Conservation (phyloP, 2,113 vertebrate species). For the Microcebus murinus region DNA sequence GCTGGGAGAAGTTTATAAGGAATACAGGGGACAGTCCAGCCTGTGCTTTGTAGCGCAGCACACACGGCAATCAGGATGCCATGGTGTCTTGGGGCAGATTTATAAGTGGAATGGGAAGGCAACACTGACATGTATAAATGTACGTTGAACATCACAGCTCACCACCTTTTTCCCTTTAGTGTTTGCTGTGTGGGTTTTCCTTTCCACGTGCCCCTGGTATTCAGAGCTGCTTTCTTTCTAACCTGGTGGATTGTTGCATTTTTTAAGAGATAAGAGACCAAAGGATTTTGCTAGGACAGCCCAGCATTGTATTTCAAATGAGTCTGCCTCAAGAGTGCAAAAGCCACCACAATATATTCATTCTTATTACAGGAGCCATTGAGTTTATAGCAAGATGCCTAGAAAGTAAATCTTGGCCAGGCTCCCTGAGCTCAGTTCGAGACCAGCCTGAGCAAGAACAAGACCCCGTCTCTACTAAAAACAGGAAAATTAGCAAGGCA, state of each 20-base stretch:
- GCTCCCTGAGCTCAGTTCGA: no score
- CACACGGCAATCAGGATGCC: background rate
- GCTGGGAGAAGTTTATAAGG: background rate
- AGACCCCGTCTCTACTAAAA: no score
- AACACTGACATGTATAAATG: background rate
- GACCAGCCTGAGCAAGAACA: no score
- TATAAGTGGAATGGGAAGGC: background rate
- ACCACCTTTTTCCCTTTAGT: background rate
- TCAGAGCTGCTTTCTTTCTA: background rate
- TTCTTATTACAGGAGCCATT: background rate
- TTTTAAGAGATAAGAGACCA: background rate
- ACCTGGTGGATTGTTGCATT: background rate
- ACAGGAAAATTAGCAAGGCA: no score
- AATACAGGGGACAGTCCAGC: background rate
- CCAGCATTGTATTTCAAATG: background rate
- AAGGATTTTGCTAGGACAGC: background rate
- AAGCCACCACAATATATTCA: background rate
- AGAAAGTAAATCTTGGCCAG: background rate
- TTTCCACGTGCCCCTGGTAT: background rate
- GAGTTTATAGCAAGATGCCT: background rate
- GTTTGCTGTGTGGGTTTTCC: background rate
- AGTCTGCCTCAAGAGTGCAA: background rate
- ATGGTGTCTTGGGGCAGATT: background rate
- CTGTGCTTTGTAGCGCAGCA: background rate
- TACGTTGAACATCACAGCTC: background rate